These are phyloP conservation scores for Hippocampus zosterae DNA, from an alignment of 2,113 vertebrate species.

Conservation along the genomic window DNA sequence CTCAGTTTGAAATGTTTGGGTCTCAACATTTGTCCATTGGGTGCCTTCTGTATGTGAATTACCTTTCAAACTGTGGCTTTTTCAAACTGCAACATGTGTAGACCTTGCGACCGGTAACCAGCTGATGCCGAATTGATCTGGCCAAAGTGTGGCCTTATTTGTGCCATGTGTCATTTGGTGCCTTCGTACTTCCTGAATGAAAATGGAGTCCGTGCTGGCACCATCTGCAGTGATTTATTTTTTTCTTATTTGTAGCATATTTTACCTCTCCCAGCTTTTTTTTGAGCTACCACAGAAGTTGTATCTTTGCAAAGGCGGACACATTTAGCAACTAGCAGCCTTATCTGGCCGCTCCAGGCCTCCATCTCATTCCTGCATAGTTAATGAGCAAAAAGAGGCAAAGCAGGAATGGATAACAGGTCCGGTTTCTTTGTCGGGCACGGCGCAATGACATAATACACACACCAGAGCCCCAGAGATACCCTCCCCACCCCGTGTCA, in stretches of 20 bases:
- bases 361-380: conserved; percentile 64
- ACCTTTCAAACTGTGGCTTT: no score
- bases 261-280: neutral
- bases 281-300: neutral
- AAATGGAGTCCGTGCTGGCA: neutral
- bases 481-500: conserved; percentile 46
- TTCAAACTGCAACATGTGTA: no score
- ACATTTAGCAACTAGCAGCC: conserved; percentile 48
- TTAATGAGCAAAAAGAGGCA: conserved; percentile 67
- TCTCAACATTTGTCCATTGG: no score
- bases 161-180: neutral
- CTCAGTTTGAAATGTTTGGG: no score
- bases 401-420: conserved; percentile 51
- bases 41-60: no score
- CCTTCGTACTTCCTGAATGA: neutral
- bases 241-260: neutral
- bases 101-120: no score
- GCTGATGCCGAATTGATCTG: no score
- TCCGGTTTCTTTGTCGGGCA: conserved; percentile 69
- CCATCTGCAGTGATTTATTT: neutral
- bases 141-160: neutral
- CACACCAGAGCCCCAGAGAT: conserved; percentile 56
- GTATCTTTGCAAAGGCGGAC: conserved; percentile 23
- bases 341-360: conserved; percentile 58
- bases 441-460: conserved; percentile 71